These are phyloP conservation scores for Drosophila truncata DNA, from an alignment of 1,140 invertebrate species.

Conservation along the genomic window DNA sequence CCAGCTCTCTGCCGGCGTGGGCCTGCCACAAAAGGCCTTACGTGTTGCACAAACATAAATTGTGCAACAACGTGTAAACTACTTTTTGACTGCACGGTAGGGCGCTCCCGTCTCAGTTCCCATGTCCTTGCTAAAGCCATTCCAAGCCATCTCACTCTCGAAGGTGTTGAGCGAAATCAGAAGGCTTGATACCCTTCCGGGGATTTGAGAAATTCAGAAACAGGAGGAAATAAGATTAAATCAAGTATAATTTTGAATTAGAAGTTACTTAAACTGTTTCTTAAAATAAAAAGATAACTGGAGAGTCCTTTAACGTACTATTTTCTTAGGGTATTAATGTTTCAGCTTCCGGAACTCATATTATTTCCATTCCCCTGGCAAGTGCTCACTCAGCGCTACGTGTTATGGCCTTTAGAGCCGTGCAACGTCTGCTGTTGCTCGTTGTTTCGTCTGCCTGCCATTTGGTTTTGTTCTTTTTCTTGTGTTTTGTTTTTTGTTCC, in stretches of 20 bases:
- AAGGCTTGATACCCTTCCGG: not conserved
- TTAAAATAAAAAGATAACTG: no score
- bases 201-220: not conserved
- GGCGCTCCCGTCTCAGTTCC: slow-evolving; percentile 61
- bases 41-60: slow-evolving; percentile 85
- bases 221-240: not conserved
- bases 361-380: slow-evolving; percentile 41
- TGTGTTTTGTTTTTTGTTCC: slow-evolving; percentile 1
- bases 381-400: slow-evolving; percentile 73
- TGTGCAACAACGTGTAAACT: slow-evolving; percentile 85
- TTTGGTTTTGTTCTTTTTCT: slow-evolving; percentile 30
- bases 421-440: slow-evolving; percentile 55
- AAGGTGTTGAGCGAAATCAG: not conserved
- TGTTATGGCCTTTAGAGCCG: slow-evolving; percentile 69
- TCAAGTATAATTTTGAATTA: not conserved
- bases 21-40: slow-evolving; percentile 74
- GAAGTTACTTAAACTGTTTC: not conserved
- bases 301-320: not conserved
- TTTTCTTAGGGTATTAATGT: slow-evolving; percentile 1
- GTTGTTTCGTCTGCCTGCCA: slow-evolving; percentile 35
- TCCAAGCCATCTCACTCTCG: not conserved
- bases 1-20: slow-evolving; percentile 28
- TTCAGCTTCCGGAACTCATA: slow-evolving; percentile 2
- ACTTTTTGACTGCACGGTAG: slow-evolving; percentile 82
- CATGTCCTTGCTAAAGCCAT: slow-evolving; percentile 52